A percentile compares a stretch with the other conserved stretches of the same genome.
Evolutionary conservation across 2,113 vertebrate species (phyloP).

Genomic region (Dromas ardeola): DNA sequence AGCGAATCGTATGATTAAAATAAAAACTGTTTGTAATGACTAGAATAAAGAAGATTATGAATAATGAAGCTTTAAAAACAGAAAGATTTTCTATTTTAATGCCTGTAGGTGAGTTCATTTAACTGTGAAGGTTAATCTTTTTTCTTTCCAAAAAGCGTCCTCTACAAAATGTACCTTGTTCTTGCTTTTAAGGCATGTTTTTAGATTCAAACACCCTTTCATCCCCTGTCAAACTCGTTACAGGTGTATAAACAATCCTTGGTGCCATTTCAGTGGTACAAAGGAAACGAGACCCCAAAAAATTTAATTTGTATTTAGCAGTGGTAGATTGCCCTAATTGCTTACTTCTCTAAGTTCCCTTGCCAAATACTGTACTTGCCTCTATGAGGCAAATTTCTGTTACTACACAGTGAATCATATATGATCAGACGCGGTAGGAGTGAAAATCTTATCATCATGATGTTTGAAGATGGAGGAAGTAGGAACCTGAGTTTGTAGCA

Average conservation of each 20-base stretch:
- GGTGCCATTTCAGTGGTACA: neutral
- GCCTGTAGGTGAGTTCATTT: neutral
- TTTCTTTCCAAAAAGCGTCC: neutral
- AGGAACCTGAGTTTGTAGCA: neutral
- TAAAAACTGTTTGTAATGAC: neutral
- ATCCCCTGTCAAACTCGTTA: neutral
- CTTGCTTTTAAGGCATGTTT: neutral
- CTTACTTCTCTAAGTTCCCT: neutral
- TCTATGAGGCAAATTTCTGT: neutral
- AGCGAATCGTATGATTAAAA: neutral
- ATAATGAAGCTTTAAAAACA: neutral
- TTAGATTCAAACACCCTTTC: neutral
- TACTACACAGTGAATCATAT: neutral
- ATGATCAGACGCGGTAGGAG: neutral
- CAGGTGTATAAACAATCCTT: neutral
- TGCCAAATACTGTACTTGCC: neutral
- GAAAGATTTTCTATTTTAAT: neutral
- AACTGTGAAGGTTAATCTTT: neutral
- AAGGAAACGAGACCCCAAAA: neutral
- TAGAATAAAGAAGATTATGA: neutral
- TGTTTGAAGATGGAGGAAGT: neutral
- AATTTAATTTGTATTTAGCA: neutral
- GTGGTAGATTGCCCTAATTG: neutral
- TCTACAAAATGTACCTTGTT: neutral
- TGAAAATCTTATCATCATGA: neutral